Evolutionary conservation across 2,113 vertebrate genomes (phyloP), one percentile per base, ranked within the genome.

Genomic region (Percopsis transmontana): DNA sequence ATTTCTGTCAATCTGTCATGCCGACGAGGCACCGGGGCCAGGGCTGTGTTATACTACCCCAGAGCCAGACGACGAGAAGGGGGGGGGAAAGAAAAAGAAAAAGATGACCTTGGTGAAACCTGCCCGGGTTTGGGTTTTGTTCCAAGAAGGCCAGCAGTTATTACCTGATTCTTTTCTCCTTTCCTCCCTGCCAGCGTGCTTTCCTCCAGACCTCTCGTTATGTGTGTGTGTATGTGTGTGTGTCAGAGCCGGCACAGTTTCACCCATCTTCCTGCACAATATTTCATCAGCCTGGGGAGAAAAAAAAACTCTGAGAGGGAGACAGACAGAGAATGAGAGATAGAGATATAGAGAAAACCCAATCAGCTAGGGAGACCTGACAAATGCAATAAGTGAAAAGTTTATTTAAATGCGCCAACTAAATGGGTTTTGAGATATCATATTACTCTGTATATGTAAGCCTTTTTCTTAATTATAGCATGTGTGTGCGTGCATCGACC

Each of bases 361-460:
- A 83, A 88, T 90, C 87, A 80, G 76, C 68, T 70, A 15, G 61
- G 78, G 64, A 41, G 77, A 76, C 48, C 82, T 83, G 88, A 87
- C 83, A 88, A 86, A 90, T 62, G 81, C 63, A 90, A 87, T 89
- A 81, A 88, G 77, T 38, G 53, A 52, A 63, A 74, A 56, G 72
- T 87, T 87, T 83, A 81, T 85, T 85, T 86, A 79, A 85, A 52
- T 7, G 58, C 80, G 64, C 52, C 74, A 60, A 71, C 84, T 47
- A 85, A 90, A 89, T 76, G 87, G 85, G 81, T 87, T 90, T 85
- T 73, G 89, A 84, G 82, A 79, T 89, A 90, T 92, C 74, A 58
- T 75, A 77, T 92, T 91, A 78, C 89, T 82, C 57, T 89, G 87
- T 91, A 92, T 90, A 88, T 79, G 52, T 79, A 85, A 85, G 87